A percentile compares a stretch with the other conserved stretches of the same genome.
These are phyloP conservation scores for Sesia bembeciformis DNA, from an alignment of 2,888 invertebrate species.

Conservation along the genomic window DNA sequence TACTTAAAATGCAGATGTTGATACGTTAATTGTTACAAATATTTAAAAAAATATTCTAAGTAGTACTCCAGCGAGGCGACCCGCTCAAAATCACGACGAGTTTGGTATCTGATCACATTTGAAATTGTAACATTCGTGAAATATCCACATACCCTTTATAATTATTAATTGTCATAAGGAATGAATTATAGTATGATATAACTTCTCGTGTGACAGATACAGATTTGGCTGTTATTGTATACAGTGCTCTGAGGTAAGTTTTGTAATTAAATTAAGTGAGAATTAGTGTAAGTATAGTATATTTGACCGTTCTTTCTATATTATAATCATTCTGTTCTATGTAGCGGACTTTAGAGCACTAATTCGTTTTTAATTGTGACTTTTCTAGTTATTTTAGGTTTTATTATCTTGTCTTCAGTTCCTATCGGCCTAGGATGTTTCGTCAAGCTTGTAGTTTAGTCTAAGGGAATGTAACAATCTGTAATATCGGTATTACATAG, in stretches of 20 bases:
- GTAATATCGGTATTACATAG: slow-evolving; percentile 50
- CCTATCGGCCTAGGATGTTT: slow-evolving; percentile 68
- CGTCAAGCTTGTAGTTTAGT: slow-evolving; percentile 54
- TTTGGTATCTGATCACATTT: too few relatives aligned
- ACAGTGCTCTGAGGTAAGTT: slow-evolving; percentile 47
- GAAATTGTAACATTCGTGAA: too few relatives aligned
- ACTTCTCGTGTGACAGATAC: slow-evolving; percentile 14
- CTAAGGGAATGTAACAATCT: slow-evolving; percentile 39
- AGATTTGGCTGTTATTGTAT: slow-evolving; percentile 39
- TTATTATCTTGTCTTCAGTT: slow-evolving; percentile 48
- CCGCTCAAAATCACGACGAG: too few relatives aligned
- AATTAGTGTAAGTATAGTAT: slow-evolving; percentile 36
- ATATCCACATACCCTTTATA: too few relatives aligned
- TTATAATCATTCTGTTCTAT: slow-evolving; percentile 19
- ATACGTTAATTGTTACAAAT: too few relatives aligned
- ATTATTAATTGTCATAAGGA: too few relatives aligned
- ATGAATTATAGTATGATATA: neutral
- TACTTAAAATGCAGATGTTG: too few relatives aligned
- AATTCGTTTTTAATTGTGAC: slow-evolving; percentile 19
- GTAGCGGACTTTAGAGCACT: slow-evolving; percentile 33
- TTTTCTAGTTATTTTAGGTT: slow-evolving; percentile 9
- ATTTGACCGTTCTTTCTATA: slow-evolving; percentile 21
- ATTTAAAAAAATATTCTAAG: too few relatives aligned
- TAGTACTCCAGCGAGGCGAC: too few relatives aligned
- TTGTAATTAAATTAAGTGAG: slow-evolving; percentile 58